Conservation (phyloP, 2,888 invertebrate species). For the Notodonta ziczac region DNA sequence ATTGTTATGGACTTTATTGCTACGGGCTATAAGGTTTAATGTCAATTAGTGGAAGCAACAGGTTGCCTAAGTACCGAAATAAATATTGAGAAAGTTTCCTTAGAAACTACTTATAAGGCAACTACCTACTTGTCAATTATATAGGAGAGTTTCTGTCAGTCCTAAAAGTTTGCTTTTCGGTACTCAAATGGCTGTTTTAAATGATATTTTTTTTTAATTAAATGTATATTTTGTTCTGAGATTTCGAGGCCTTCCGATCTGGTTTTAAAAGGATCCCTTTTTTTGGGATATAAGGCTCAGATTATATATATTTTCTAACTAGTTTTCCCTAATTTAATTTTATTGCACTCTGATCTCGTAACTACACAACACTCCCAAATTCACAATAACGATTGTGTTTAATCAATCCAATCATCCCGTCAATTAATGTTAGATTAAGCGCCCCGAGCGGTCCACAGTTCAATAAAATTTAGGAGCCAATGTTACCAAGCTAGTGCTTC, state of each 20-base stretch:
- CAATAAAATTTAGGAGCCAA: not conserved
- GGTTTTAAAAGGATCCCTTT: too few relatives aligned
- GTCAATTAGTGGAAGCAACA: slow-evolving; percentile 38
- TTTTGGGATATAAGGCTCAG: too few relatives aligned
- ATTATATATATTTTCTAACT: too few relatives aligned
- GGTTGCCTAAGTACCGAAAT: slow-evolving; percentile 41
- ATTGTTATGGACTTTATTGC: slow-evolving; percentile 24
- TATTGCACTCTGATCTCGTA: too few relatives aligned
- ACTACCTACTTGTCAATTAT: not conserved
- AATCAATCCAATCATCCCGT: slow-evolving; percentile 9
- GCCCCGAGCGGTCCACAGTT: slow-evolving; percentile 13
- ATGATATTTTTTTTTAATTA: too few relatives aligned
- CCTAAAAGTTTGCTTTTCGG: too few relatives aligned
- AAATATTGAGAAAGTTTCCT: slow-evolving; percentile 35
- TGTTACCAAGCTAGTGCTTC: not conserved
- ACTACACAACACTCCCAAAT: too few relatives aligned
- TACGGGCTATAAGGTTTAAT: not conserved
- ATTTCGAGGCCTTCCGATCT: too few relatives aligned
- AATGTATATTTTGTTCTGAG: too few relatives aligned
- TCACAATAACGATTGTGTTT: not conserved
- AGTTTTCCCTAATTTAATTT: too few relatives aligned
- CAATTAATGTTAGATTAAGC: slow-evolving; percentile 11
- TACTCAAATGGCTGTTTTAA: too few relatives aligned
- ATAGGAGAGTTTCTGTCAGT: not conserved
- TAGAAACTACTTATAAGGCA: slow-evolving; percentile 20